phyloP scores from a whole-genome alignment of 2,113 vertebrate genomes.

The Mormyrus iriodes region DNA sequence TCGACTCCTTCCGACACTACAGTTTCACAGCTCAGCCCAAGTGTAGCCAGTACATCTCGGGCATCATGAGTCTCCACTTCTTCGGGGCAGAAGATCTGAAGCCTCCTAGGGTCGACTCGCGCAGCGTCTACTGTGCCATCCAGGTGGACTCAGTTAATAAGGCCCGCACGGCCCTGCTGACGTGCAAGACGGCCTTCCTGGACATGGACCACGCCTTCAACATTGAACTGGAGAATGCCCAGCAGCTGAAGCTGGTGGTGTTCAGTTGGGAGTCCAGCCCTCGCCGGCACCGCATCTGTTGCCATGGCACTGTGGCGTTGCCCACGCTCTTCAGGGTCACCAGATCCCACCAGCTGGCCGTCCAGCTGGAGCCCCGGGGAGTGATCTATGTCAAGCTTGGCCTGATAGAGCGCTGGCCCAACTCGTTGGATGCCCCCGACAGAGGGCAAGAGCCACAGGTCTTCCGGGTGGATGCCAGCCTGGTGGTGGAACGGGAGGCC shows the following conservation, averaged over 20 bases:
- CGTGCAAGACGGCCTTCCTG: slow-evolving; percentile 82
- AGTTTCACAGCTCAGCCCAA: slow-evolving; percentile 90
- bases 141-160: slow-evolving; percentile 96
- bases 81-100: slow-evolving; percentile 96
- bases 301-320: slow-evolving; percentile 86
- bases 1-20: slow-evolving; percentile 89
- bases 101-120: slow-evolving; percentile 83
- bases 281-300: slow-evolving; percentile 79
- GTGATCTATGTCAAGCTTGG: slow-evolving; percentile 92
- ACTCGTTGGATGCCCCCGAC: slow-evolving; percentile 72
- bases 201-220: slow-evolving; percentile 99
- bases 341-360: slow-evolving; percentile 81
- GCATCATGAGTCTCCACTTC: slow-evolving; percentile 93
- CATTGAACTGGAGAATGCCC: slow-evolving; percentile 94
- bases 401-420: slow-evolving; percentile 92
- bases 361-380: slow-evolving; percentile 89
- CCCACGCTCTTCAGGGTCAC: slow-evolving; percentile 85
- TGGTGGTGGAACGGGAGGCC: slow-evolving; percentile 85
- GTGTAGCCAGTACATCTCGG: slow-evolving; percentile 87
- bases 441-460: slow-evolving; percentile 65
- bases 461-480: slow-evolving; percentile 83
- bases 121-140: slow-evolving; percentile 94
- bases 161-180: slow-evolving; percentile 89
- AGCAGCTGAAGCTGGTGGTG: slow-evolving; percentile 92
- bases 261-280: slow-evolving; percentile 96